These are phyloP conservation scores for Zaprionus lineosus DNA, from an alignment of 2,888 invertebrate species.

Conservation along the genomic window DNA sequence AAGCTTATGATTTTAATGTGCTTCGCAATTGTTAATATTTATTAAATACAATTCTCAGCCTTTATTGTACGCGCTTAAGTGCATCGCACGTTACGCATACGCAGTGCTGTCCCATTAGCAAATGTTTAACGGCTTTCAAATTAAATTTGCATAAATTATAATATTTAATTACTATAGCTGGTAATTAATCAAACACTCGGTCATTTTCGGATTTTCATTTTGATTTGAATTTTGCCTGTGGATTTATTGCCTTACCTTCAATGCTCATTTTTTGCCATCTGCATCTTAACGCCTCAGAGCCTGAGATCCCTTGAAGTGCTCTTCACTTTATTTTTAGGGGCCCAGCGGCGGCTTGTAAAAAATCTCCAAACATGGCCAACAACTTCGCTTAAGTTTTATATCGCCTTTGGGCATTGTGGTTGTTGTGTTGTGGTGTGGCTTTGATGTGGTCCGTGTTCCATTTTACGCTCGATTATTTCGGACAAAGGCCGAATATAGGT, in stretches of 20 bases:
- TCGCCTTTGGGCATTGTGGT: constrained; percentile 16
- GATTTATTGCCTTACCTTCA: background rate
- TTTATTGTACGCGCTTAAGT: constrained; percentile 2
- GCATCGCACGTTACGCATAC: constrained; percentile 38
- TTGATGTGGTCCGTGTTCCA: constrained; percentile 69
- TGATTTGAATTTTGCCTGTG: background rate
- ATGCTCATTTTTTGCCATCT: constrained; percentile 43
- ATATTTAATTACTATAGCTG: constrained; percentile 57
- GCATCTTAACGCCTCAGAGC: constrained; percentile 60
- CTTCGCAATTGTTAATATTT: constrained; percentile 5
- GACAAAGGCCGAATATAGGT: constrained; percentile 44
- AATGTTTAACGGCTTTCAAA: constrained; percentile 16
- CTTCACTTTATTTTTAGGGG: constrained; percentile 41
- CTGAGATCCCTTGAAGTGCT: constrained; percentile 39
- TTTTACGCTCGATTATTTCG: constrained; percentile 66
- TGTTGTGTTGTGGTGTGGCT: constrained; percentile 37
- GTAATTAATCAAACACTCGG: constrained; percentile 62
- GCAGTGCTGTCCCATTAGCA: constrained; percentile 36
- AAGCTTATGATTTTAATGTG: background rate
- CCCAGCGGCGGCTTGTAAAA: constrained; percentile 51
- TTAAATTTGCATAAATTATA: constrained; percentile 57
- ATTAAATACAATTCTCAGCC: constrained; percentile 8
- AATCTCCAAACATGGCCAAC: constrained; percentile 45
- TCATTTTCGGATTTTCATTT: constrained; percentile 12
- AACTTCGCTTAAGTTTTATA: constrained; percentile 54